Conservation (phyloP, 2,113 vertebrate species). For the Thermophis baileyi region DNA sequence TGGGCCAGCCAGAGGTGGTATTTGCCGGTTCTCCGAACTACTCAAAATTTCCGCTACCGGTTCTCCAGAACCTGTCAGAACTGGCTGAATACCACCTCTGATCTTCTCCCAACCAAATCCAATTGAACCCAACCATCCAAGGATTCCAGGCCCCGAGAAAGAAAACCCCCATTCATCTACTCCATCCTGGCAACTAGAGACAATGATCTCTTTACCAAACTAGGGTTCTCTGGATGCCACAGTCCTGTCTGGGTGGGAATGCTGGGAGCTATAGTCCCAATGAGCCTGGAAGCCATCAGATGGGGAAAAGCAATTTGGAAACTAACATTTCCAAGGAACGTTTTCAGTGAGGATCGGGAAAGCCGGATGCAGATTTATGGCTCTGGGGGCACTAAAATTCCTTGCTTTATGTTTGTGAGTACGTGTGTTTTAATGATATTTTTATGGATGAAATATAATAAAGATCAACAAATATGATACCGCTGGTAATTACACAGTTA, state of each 20-base stretch:
- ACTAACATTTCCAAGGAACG: not conserved
- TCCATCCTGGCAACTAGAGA: too few species aligned
- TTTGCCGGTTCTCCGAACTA: too few species aligned
- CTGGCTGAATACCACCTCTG: too few species aligned
- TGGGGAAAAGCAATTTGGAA: not conserved
- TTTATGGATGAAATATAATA: not conserved
- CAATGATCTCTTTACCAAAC: too few species aligned
- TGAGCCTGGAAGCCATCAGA: not conserved
- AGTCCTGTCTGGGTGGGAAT: not conserved
- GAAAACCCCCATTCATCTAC: too few species aligned
- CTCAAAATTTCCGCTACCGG: too few species aligned
- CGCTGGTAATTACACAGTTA: not conserved
- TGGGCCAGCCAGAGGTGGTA: too few species aligned
- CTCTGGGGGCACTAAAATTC: not conserved
- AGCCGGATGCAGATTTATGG: not conserved
- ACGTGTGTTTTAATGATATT: not conserved
- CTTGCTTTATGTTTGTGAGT: not conserved
- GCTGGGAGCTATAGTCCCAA: not conserved
- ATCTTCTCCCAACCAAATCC: too few species aligned
- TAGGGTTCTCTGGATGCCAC: not conserved
- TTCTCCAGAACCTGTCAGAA: too few species aligned
- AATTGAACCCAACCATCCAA: too few species aligned
- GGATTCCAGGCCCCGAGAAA: too few species aligned
- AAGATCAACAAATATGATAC: not conserved
- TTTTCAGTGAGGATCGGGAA: not conserved